Percentiles rank a stretch among this genome's conserved stretches.
Evolutionary conservation across 2,797 vertebrate species (phyloP).

Genomic region (Holocentrus rufus): DNA sequence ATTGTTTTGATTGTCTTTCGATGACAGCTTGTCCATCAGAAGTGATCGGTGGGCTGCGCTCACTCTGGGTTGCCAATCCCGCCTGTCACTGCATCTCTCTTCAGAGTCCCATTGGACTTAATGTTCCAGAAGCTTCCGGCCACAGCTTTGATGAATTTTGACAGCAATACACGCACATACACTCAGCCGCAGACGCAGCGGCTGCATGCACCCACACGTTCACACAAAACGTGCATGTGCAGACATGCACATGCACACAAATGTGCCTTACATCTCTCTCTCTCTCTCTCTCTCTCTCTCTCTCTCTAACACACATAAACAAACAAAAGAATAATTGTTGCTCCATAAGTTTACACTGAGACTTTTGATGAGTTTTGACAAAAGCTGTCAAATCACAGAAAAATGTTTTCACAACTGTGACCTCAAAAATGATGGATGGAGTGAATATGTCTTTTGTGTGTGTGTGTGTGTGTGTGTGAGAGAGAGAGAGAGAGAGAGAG

Average conservation of each 20-base stretch:
- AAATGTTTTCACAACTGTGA: slow-evolving; percentile 4
- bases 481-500: not conserved
- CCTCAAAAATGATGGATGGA: not conserved
- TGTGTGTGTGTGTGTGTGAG: not conserved
- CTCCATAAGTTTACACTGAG: slow-evolving; percentile 12
- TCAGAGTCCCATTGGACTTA: slow-evolving; percentile 42
- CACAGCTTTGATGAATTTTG: slow-evolving; percentile 11
- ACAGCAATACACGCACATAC: slow-evolving; percentile 17
- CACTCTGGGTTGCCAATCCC: slow-evolving; percentile 45
- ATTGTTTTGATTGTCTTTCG: slow-evolving; percentile 35
- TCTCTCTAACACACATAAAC: not conserved
- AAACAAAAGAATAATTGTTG: not conserved
- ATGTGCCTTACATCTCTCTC: too few relatives aligned
- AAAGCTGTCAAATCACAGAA: slow-evolving; percentile 2
- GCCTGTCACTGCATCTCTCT: slow-evolving; percentile 35
- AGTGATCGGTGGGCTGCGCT: slow-evolving; percentile 24
- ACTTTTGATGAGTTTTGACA: slow-evolving; percentile 12
- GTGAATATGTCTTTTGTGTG: not conserved
- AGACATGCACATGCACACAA: not conserved
- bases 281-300: too few relatives aligned
- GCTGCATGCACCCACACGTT: not conserved
- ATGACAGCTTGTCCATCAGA: slow-evolving; percentile 58
- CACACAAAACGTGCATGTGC: not conserved
- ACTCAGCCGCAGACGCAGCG: not conserved
- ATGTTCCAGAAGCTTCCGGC: slow-evolving; percentile 23